Percentiles rank a stretch among this genome's conserved stretches.
These are phyloP conservation scores for Choristoneura rosaceana DNA, from an alignment of 2,888 invertebrate species.

Conservation along the genomic window DNA sequence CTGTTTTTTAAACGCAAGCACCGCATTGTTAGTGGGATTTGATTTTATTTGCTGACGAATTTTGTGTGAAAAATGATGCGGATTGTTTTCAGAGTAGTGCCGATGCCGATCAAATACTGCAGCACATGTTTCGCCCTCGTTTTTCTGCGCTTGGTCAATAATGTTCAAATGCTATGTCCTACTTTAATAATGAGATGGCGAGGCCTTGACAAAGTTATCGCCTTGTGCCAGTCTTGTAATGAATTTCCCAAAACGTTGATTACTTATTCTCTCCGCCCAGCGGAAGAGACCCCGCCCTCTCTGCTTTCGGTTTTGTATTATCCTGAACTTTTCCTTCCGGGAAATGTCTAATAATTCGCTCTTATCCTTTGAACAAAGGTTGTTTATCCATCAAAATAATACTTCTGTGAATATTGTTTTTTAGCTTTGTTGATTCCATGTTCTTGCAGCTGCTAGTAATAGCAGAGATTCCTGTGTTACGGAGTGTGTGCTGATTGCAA, in stretches of 20 bases:
- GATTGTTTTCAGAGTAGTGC: not conserved
- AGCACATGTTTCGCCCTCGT: not conserved
- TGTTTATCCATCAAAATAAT: not conserved
- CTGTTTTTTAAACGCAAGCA: not conserved
- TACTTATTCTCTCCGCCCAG: constrained; percentile 11
- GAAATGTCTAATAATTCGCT: constrained; percentile 3
- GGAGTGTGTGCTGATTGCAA: not conserved
- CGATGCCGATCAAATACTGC: not conserved
- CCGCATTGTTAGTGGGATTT: not conserved
- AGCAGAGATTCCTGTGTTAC: not conserved
- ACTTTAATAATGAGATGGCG: constrained; percentile 21
- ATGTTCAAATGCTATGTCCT: not conserved
- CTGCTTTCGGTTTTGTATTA: not conserved
- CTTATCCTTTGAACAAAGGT: not conserved
- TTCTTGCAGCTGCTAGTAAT: not conserved
- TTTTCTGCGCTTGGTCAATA: not conserved
- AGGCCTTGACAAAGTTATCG: constrained; percentile 2
- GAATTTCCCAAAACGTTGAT: constrained; percentile 26
- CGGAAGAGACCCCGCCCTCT: not conserved
- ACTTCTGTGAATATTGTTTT: not conserved
- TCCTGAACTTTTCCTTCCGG: constrained; percentile 5
- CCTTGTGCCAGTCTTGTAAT: constrained; percentile 20
- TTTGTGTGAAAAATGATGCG: not conserved
- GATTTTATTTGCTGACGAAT: too few species aligned
- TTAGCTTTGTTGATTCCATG: not conserved